phyloP scores from a whole-genome alignment of 2,888 invertebrate species.

The Lapara coniferarum region DNA sequence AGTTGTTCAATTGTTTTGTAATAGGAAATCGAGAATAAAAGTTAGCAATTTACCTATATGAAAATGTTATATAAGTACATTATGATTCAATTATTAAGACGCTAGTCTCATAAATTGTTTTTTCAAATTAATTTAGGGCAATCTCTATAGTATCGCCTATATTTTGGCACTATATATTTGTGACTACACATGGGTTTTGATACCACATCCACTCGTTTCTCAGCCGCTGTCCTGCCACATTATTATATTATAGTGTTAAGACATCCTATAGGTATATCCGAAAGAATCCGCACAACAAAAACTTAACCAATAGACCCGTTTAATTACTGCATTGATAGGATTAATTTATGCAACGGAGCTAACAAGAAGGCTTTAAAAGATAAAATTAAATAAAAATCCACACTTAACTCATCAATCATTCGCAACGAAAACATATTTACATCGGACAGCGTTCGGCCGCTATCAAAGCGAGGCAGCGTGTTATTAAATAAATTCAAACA shows the following conservation, averaged over 20 bases:
- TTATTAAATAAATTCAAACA: conserved; percentile 78
- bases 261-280: neutral
- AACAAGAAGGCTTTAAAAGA: conserved; percentile 25
- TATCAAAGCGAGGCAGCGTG: conserved; percentile 35
- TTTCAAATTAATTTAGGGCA: too few species aligned
- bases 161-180: too few species aligned
- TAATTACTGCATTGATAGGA: conserved; percentile 24
- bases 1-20: neutral
- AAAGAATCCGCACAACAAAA: conserved; percentile 7
- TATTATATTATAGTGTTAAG: neutral
- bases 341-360: conserved; percentile 28
- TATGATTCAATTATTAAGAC: too few species aligned
- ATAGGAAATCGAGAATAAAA: too few species aligned
- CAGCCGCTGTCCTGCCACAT: neutral
- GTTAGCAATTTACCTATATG: neutral
- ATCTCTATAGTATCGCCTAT: too few species aligned
- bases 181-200: too few species aligned
- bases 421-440: conserved; percentile 24
- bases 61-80: too few species aligned
- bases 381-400: conserved; percentile 13
- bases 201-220: neutral
- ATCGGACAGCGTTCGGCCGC: conserved; percentile 20
- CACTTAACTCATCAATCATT: conserved; percentile 28
- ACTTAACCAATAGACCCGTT: conserved; percentile 12
- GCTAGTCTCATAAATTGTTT: too few species aligned